Conservation (phyloP, 2,888 invertebrate genomes). For the Hypercompe scribonia region DNA sequence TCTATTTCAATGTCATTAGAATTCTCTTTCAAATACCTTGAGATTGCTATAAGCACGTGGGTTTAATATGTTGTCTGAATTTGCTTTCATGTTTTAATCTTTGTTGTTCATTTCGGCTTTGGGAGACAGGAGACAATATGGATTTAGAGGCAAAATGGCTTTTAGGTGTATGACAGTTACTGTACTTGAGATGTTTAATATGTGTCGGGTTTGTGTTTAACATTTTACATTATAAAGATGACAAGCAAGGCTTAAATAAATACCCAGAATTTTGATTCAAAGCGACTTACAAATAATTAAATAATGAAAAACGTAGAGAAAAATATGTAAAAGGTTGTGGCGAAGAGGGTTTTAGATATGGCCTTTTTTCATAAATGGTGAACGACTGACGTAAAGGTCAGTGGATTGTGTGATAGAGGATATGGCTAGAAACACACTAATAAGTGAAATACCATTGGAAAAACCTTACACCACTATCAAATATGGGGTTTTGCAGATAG, state of each 20-base stretch:
- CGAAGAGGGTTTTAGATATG: not conserved
- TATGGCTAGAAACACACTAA: too few relatives aligned
- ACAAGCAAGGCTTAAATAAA: not conserved
- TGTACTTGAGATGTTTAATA: not conserved
- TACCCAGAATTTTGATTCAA: not conserved
- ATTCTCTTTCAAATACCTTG: constrained; percentile 15
- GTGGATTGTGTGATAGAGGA: too few relatives aligned
- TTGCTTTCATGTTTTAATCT: constrained; percentile 40
- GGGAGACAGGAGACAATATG: not conserved
- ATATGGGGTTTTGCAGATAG: too few relatives aligned
- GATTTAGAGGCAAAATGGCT: not conserved
- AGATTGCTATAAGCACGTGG: constrained; percentile 13
- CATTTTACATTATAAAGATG: not conserved
- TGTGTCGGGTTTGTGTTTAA: not conserved
- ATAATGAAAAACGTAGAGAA: not conserved
- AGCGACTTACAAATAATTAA: not conserved
- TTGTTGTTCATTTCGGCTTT: constrained; percentile 24
- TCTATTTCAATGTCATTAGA: not conserved
- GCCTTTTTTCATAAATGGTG: too few relatives aligned
- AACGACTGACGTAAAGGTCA: not conserved
- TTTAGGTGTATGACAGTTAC: not conserved
- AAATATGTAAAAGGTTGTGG: not conserved
- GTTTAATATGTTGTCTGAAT: constrained; percentile 33
- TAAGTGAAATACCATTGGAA: too few relatives aligned
- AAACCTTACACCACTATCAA: too few relatives aligned